Conservation (phyloP, 2,113 vertebrate species). For the Oryctolagus cuniculus region mOryCun1.1 NC_091452.1:15378001-15378500, state of each 20-base stretch:
- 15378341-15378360: neutral
- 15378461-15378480: rapidly evolving
- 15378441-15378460: neutral
- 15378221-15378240: neutral
- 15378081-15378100: neutral
- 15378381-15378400: neutral
- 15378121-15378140: neutral
- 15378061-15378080: neutral
- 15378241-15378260: neutral
- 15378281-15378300: neutral
- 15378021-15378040: neutral
- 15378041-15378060: neutral
- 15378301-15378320: neutral
- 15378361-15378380: neutral
- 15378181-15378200: neutral
- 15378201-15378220: no score
- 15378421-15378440: neutral
- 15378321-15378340: neutral
- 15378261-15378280: neutral
- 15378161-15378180: rapidly evolving
- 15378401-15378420: neutral
- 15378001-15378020: neutral
- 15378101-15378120: neutral
- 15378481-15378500: neutral
- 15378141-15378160: neutral